A percentile compares a stretch with the other conserved stretches of the same genome.
These are phyloP conservation scores for Cataglyphis rosenhaueri DNA, from an alignment of 2,888 invertebrate genomes.

Conservation along the genomic window DNA sequence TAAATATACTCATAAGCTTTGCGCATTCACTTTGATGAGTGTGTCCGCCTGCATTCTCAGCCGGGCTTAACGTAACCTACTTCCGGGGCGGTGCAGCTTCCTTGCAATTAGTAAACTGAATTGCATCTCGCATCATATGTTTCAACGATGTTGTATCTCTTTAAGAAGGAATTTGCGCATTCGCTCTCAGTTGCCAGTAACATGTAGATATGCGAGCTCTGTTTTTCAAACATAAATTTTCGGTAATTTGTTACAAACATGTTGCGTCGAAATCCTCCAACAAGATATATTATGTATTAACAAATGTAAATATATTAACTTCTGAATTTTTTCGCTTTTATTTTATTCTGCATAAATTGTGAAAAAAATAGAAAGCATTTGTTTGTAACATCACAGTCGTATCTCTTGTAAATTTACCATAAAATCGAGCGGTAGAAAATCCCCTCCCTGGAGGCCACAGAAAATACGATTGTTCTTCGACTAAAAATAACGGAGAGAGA, in stretches of 20 bases:
- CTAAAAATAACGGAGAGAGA: constrained; percentile 19
- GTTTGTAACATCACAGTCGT: background rate
- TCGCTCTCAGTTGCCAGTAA: background rate
- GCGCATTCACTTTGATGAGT: constrained; percentile 32
- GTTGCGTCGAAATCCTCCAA: background rate
- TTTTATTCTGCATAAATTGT: background rate
- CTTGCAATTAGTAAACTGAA: constrained; percentile 50
- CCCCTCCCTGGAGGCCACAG: background rate
- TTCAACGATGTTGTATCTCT: background rate
- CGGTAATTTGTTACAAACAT: background rate
- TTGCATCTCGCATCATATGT: constrained; percentile 9
- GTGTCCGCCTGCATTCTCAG: constrained; percentile 57
- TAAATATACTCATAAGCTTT: constrained; percentile 28
- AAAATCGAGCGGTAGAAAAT: constrained; percentile 13
- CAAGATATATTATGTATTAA: background rate
- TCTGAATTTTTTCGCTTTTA: background rate
- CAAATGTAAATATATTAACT: background rate
- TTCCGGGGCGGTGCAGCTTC: constrained; percentile 52
- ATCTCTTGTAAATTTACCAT: constrained; percentile 27
- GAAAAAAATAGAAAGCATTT: background rate
- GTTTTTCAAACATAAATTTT: background rate
- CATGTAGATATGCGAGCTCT: background rate
- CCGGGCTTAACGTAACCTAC: constrained; percentile 65
- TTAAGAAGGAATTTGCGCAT: constrained; percentile 23
- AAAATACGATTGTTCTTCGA: constrained; percentile 12